Conservation (phyloP, 2,888 invertebrate genomes). For the Eudemis profundana region DNA sequence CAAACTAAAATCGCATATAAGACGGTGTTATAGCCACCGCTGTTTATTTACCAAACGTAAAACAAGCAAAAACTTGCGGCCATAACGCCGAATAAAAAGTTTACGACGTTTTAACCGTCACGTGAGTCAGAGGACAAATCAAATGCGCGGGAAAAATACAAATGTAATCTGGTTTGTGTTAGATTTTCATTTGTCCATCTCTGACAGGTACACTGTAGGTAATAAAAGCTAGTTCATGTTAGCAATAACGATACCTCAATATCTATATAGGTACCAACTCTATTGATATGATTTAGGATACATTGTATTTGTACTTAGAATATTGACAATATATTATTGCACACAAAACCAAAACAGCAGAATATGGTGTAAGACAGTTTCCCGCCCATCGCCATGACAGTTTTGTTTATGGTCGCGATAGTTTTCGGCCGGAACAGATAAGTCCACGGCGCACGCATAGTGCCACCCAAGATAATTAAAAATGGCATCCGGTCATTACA, state of each 20-base stretch:
- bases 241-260: too few relatives aligned
- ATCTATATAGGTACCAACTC: too few relatives aligned
- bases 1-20: slow-evolving; percentile 9
- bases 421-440: slow-evolving; percentile 32
- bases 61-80: slow-evolving; percentile 34
- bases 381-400: neutral
- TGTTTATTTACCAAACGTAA: slow-evolving; percentile 33
- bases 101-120: slow-evolving; percentile 28
- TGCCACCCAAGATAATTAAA: slow-evolving; percentile 36
- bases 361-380: neutral
- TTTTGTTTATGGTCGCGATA: slow-evolving; percentile 22
- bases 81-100: slow-evolving; percentile 37
- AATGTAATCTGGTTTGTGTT: slow-evolving; percentile 8
- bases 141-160: slow-evolving; percentile 18
- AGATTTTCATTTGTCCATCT: neutral
- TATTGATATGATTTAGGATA: too few relatives aligned
- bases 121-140: slow-evolving; percentile 5
- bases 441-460: slow-evolving; percentile 16
- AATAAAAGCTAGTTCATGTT: too few relatives aligned
- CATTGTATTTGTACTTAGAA: too few relatives aligned
- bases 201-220: too few relatives aligned
- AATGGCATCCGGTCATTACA: slow-evolving; percentile 35
- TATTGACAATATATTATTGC: too few relatives aligned
- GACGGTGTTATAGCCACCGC: slow-evolving; percentile 23
- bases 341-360: too few relatives aligned